Conservation (phyloP, 64 coral and sea anemone species). For the Porites australiensis region DNA sequence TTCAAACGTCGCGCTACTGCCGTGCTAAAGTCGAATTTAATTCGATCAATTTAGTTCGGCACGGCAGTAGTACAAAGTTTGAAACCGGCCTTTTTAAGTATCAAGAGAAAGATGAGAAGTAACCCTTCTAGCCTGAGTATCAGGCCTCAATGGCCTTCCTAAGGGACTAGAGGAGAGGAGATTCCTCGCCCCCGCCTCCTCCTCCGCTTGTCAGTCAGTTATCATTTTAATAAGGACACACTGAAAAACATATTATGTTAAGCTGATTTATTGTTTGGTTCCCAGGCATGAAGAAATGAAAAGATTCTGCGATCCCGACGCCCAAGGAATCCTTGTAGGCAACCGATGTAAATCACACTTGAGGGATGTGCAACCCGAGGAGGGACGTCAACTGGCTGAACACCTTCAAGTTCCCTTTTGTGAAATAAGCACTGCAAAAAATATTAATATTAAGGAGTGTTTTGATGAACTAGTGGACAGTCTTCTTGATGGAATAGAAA, state of each 20-base stretch:
- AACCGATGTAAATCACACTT: constrained; percentile 85
- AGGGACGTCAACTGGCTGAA: constrained; percentile 73
- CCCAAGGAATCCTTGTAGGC: constrained; percentile 80
- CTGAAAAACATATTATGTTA: background rate
- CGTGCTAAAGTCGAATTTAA: too few species aligned
- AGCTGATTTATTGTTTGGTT: background rate
- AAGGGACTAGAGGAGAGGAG: too few species aligned
- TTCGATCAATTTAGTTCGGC: too few species aligned
- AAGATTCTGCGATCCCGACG: constrained; percentile 37
- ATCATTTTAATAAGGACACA: too few species aligned
- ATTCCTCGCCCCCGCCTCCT: too few species aligned
- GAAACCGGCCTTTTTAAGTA: too few species aligned
- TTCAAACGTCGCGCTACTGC: too few species aligned
- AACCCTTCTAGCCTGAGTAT: too few species aligned
- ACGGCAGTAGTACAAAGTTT: too few species aligned
- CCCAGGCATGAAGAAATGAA: constrained; percentile 75
- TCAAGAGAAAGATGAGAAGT: too few species aligned
- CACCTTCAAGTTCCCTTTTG: constrained; percentile 74
- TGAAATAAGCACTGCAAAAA: constrained; percentile 90
- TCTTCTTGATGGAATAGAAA: constrained; percentile 47
- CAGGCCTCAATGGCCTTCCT: too few species aligned
- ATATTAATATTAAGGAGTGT: constrained; percentile 85
- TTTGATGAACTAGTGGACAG: constrained; percentile 83
- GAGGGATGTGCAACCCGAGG: constrained; percentile 68
- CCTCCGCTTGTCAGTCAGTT: too few species aligned